Percentiles rank a stretch among this genome's conserved stretches.
phyloP scores from a whole-genome alignment of 2,888 invertebrate genomes.

The Altica lythri region DNA sequence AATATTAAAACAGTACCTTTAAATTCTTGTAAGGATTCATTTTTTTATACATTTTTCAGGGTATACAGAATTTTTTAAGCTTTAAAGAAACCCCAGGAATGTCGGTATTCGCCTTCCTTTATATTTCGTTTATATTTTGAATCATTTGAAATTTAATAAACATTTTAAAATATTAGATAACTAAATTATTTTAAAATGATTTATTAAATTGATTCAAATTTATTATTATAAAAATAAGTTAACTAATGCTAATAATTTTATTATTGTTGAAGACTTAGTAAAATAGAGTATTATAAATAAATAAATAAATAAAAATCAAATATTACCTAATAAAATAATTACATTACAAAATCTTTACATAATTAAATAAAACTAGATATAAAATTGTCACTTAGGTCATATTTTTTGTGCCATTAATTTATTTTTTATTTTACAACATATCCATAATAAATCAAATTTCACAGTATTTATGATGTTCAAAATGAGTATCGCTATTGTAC shows the following conservation, averaged over 20 bases:
- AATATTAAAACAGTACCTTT: too few species aligned
- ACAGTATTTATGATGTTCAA: slow-evolving; percentile 41
- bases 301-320: too few species aligned
- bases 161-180: slow-evolving; percentile 1
- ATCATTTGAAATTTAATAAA: not conserved
- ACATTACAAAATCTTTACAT: slow-evolving; percentile 36
- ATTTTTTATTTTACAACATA: slow-evolving; percentile 37
- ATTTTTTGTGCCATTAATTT: slow-evolving; percentile 32
- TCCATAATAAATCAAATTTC: slow-evolving; percentile 41
- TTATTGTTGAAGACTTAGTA: slow-evolving; percentile 36
- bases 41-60: too few species aligned
- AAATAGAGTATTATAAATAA: slow-evolving; percentile 25
- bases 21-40: too few species aligned
- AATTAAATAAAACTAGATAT: slow-evolving; percentile 26
- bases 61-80: too few species aligned
- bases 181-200: too few species aligned
- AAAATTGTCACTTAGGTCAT: slow-evolving; percentile 36
- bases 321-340: slow-evolving; percentile 32
- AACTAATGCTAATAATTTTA: slow-evolving; percentile 34
- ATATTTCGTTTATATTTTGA: slow-evolving; percentile 32
- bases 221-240: not conserved
- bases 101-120: slow-evolving; percentile 30
- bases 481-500: slow-evolving; percentile 43
- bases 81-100: slow-evolving; percentile 39
- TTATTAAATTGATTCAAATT: too few species aligned